Evolutionary conservation across 2,888 invertebrate species (phyloP).

Genomic region (Drosophila flavopinicola): DNA sequence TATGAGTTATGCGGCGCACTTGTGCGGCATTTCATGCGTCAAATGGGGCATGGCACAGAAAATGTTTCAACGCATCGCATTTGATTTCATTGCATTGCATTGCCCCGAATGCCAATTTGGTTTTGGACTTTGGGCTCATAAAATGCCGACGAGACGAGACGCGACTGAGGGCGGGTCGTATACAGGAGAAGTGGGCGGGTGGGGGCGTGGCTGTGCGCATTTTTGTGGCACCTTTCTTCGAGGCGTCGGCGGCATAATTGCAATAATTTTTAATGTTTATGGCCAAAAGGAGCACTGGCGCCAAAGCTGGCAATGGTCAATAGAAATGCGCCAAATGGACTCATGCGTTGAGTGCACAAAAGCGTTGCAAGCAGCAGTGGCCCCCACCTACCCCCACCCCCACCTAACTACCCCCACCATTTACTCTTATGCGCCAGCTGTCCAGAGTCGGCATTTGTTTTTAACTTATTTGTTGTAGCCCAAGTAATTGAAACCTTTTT

Average conservation of each 20-base stretch:
- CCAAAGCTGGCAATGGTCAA: slow-evolving; percentile 51
- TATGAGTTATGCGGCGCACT: slow-evolving; percentile 65
- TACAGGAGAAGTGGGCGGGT: slow-evolving; percentile 1
- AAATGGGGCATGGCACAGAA: slow-evolving; percentile 73
- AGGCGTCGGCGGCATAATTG: slow-evolving; percentile 51
- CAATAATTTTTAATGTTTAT: slow-evolving; percentile 66
- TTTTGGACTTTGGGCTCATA: slow-evolving; percentile 70
- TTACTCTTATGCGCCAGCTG: slow-evolving; percentile 1
- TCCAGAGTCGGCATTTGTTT: slow-evolving; percentile 48
- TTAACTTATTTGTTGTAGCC: slow-evolving; percentile 10
- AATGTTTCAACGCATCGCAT: slow-evolving; percentile 53
- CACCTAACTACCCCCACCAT: neutral
- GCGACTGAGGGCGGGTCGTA: neutral
- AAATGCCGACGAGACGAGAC: slow-evolving; percentile 25
- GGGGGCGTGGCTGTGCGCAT: slow-evolving; percentile 13
- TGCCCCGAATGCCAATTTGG: slow-evolving; percentile 64
- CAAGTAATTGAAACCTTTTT: slow-evolving; percentile 73
- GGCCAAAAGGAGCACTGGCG: slow-evolving; percentile 54
- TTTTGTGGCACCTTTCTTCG: slow-evolving; percentile 48
- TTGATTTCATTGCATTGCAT: slow-evolving; percentile 46
- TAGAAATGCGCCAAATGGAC: slow-evolving; percentile 38
- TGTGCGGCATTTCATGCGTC: slow-evolving; percentile 55
- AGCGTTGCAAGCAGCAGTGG: no score
- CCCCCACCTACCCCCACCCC: neutral
- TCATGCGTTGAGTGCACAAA: slow-evolving; percentile 28